Evolutionary conservation across 2,888 invertebrate species (phyloP), one percentile per base, ranked within the genome.

Genomic region (Orchesella flavescens): DNA sequence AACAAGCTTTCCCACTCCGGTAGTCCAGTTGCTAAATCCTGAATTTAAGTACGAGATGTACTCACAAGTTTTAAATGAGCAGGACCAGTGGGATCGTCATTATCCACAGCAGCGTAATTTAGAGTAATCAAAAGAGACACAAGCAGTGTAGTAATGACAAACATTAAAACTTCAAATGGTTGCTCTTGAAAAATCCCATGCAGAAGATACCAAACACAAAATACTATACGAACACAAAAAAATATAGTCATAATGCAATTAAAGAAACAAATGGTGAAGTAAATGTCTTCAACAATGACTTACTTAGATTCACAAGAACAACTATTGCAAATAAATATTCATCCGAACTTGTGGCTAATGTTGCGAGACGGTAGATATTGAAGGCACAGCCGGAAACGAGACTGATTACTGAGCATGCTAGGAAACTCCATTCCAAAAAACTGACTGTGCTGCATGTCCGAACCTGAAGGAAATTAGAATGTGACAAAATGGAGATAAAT

Each of bases 101-200:
- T 74, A 15, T 61, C 75, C 10, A 46, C 71, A 1, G 84, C 13
- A 12, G 84, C 63, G 77, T 86, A 88, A 43, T 87, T 88, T 15
- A 87, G 59, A 10, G 79, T 85, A 61, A 87, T 79, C 46, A 88
- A 82, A 59, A 84, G 34, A 65, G 84, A 83, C n/a, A 88, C 61
- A 19, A 88, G 80, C 10, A 86, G 21, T 0, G 85, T 78, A 5
- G 87, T 86, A 57, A 86, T 53, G 10, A 84, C 73, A 15, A 86
- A 79, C 73, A 84, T 85, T 13, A 87, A 34, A 24, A 87, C 83
- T 66, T 88, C 88, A 72, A 88, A 88, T 0, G 86, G 86, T 43
- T 86, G 87, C 63, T 88, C 88, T 78, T 86, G 86, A 44, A 87
- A 86, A 43, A 88, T 78, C 68, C 88, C 88, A 80, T 88, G 88